phyloP scores from a whole-genome alignment of 2,888 invertebrate species.

The Oligia fasciuncula region DNA sequence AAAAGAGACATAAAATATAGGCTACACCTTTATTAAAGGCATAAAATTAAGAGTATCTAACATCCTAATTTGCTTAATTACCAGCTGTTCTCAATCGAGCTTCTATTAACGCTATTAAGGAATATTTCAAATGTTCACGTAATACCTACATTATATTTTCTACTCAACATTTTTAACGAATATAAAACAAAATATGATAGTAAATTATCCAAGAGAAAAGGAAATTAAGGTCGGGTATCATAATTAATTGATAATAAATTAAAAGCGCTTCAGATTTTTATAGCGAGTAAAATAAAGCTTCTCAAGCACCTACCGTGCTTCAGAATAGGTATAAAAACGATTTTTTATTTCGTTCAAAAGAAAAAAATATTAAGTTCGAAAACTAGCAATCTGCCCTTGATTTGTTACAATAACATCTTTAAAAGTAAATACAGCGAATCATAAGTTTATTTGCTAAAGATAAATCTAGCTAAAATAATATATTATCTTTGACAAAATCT shows the following conservation, averaged over 20 bases:
- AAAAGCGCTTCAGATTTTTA: slow-evolving; percentile 59
- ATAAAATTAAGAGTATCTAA: slow-evolving; percentile 35
- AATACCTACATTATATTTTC: slow-evolving; percentile 35
- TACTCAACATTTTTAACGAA: slow-evolving; percentile 40
- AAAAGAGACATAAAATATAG: slow-evolving; percentile 29
- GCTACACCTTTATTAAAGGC: slow-evolving; percentile 35
- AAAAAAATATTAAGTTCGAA: slow-evolving; percentile 1
- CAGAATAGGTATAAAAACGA: slow-evolving; percentile 5
- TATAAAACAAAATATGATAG: slow-evolving; percentile 62
- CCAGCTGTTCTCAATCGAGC: slow-evolving; percentile 25
- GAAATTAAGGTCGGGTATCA: slow-evolving; percentile 63
- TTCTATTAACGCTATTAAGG: slow-evolving; percentile 29
- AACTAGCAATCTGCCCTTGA: neutral
- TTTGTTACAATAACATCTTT: neutral
- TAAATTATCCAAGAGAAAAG: slow-evolving; percentile 61
- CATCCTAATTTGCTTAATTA: slow-evolving; percentile 55
- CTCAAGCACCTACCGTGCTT: slow-evolving; percentile 4
- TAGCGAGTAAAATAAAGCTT: slow-evolving; percentile 36
- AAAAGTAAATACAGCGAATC: neutral
- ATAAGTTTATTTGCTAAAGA: neutral
- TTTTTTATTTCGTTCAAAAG: slow-evolving; percentile 1
- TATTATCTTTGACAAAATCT: neutral
- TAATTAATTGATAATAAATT: slow-evolving; percentile 70
- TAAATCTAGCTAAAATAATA: neutral
- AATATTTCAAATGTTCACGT: slow-evolving; percentile 28